phyloP scores from a whole-genome alignment of 2,113 vertebrate genomes.

The Melanocharis versteri region DNA sequence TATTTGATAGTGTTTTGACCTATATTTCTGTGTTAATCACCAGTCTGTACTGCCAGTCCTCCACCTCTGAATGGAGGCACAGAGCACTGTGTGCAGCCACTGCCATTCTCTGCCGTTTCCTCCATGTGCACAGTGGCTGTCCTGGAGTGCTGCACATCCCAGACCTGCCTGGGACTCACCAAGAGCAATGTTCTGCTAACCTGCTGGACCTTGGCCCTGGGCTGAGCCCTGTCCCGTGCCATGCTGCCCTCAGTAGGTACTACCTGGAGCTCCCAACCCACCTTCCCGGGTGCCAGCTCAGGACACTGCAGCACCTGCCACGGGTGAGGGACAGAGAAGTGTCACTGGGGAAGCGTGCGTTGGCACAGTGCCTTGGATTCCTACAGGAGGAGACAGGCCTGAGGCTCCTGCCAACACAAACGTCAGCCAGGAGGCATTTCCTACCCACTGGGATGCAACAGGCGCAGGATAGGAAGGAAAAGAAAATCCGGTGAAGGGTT shows the following conservation, averaged over 20 bases:
- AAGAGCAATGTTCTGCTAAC: not conserved
- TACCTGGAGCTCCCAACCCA: accelerated
- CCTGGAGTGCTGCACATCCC: not conserved
- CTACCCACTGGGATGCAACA: not conserved
- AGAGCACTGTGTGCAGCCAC: not conserved
- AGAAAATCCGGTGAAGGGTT: not conserved
- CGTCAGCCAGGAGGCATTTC: not conserved
- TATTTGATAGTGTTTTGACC: not conserved
- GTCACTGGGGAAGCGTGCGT: not conserved
- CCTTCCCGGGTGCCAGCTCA: not conserved
- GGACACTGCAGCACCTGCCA: not conserved
- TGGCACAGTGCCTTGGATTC: not conserved
- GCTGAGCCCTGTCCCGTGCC: not conserved
- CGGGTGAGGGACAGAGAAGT: not conserved
- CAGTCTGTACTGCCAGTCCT: not conserved
- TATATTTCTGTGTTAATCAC: not conserved
- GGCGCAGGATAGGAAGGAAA: not conserved
- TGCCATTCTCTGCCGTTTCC: not conserved
- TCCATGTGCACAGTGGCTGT: accelerated
- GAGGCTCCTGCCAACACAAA: not conserved
- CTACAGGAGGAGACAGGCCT: not conserved
- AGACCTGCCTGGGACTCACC: not conserved
- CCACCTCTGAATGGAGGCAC: not conserved
- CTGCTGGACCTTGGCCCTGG: not conserved
- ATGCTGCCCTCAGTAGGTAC: accelerated